Conservation (phyloP, 2,797 vertebrate genomes). For the Varecia variegata region DNA sequence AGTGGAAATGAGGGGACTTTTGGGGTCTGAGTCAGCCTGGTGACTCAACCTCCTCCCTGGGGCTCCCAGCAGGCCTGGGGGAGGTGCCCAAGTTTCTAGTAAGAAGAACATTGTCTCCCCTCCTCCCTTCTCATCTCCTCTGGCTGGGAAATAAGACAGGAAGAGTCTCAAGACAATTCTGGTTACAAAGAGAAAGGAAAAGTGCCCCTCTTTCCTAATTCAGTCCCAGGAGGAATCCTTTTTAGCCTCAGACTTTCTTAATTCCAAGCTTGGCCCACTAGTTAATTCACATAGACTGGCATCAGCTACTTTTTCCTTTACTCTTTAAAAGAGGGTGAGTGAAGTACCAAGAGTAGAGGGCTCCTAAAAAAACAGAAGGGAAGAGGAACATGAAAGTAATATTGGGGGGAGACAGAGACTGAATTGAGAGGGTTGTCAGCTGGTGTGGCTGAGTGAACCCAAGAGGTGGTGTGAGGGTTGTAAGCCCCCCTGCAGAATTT, state of each 20-base stretch:
- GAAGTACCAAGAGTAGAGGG: no score
- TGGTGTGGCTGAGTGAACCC: neutral
- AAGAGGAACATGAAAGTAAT: neutral
- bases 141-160: neutral
- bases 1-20: slow-evolving; percentile 3
- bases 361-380: neutral
- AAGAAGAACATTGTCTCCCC: neutral
- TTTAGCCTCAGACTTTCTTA: neutral
- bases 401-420: neutral
- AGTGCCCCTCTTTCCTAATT: neutral
- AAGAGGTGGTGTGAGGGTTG: neutral
- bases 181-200: neutral
- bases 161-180: neutral
- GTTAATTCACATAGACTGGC: neutral
- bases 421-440: neutral
- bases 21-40: slow-evolving; percentile 66
- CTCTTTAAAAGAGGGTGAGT: neutral
- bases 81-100: slow-evolving; percentile 12
- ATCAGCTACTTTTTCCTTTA: neutral
- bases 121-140: neutral
- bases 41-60: slow-evolving; percentile 52
- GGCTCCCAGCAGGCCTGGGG: neutral
- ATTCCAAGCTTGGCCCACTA: neutral
- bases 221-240: neutral
- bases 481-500: neutral